phyloP scores from a whole-genome alignment of 2,888 invertebrate species.

The Crematogaster levior region DNA sequence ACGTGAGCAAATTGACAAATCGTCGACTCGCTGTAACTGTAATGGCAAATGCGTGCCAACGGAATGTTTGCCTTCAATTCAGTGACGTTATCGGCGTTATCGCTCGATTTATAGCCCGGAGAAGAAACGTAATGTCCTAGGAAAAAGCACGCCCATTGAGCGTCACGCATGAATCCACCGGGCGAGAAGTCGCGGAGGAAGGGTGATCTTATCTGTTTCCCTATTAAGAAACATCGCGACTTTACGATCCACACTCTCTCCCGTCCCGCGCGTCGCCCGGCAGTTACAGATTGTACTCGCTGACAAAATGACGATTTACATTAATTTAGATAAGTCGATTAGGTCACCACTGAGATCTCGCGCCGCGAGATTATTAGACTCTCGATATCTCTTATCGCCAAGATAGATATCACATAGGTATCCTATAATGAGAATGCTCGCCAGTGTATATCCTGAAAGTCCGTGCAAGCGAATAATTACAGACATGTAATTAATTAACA shows the following conservation, averaged over 20 bases:
- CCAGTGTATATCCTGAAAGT: not conserved
- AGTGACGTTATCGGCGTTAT: conserved; percentile 65
- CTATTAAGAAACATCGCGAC: conserved; percentile 77
- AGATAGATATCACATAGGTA: conserved; percentile 22
- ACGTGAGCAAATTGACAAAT: not conserved
- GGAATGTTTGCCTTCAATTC: conserved; percentile 59
- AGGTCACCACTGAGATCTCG: conserved; percentile 28
- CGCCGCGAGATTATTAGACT: conserved; percentile 30
- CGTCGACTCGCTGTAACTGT: conserved; percentile 26
- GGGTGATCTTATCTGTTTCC: conserved; percentile 75
- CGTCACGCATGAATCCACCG: conserved; percentile 63
- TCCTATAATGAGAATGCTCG: conserved; percentile 7
- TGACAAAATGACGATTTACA: conserved; percentile 76
- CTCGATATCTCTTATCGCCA: conserved; percentile 23
- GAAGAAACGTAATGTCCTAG: conserved; percentile 38
- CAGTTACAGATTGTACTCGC: conserved; percentile 58
- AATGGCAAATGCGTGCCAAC: conserved; percentile 44
- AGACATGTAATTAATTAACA: not conserved
- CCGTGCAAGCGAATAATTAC: not conserved
- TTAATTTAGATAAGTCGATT: conserved; percentile 71
- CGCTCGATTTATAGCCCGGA: conserved; percentile 68
- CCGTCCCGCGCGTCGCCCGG: not conserved
- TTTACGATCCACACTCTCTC: conserved; percentile 69
- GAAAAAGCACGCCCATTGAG: conserved; percentile 50
- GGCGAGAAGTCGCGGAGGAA: conserved; percentile 47